phyloP scores from a whole-genome alignment of 2,888 invertebrate species.

The Xestia sexstrigata region DNA sequence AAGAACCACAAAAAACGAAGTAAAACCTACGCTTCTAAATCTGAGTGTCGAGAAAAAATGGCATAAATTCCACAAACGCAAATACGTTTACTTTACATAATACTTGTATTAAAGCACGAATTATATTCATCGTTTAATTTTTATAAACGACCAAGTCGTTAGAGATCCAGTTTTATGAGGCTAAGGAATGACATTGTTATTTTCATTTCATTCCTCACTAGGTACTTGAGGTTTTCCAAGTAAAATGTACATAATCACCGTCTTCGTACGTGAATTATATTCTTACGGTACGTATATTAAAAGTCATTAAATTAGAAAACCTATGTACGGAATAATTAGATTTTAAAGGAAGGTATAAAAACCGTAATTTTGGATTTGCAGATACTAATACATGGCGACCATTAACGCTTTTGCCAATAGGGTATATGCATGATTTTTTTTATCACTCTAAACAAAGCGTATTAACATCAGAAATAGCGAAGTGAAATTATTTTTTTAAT shows the following conservation, averaged over 20 bases:
- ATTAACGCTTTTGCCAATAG: not conserved
- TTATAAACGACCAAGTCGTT: slow-evolving; percentile 56
- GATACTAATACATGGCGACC: not conserved
- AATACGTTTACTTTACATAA: slow-evolving; percentile 46
- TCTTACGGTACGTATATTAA: not conserved
- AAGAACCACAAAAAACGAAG: slow-evolving; percentile 9
- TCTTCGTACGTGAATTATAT: slow-evolving; percentile 22
- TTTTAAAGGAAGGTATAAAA: not conserved
- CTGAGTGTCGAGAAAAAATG: slow-evolving; percentile 23
- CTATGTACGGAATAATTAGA: not conserved
- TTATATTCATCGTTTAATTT: slow-evolving; percentile 58
- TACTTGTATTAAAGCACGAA: slow-evolving; percentile 45
- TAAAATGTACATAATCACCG: slow-evolving; percentile 52
- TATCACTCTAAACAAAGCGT: too few relatives aligned
- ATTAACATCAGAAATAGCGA: too few relatives aligned
- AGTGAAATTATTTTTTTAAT: too few relatives aligned
- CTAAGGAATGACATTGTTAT: slow-evolving; percentile 53
- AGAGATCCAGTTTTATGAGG: slow-evolving; percentile 51
- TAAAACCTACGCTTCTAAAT: slow-evolving; percentile 20
- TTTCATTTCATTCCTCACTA: slow-evolving; percentile 51
- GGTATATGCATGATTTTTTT: too few relatives aligned
- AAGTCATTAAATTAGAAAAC: slow-evolving; percentile 12
- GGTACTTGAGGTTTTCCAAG: slow-evolving; percentile 36
- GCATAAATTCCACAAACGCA: slow-evolving; percentile 37
- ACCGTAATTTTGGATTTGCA: not conserved